Base-by-base conservation (phyloP, 1,140 invertebrate genomes). In the Wasmannia auropunctata region DNA sequence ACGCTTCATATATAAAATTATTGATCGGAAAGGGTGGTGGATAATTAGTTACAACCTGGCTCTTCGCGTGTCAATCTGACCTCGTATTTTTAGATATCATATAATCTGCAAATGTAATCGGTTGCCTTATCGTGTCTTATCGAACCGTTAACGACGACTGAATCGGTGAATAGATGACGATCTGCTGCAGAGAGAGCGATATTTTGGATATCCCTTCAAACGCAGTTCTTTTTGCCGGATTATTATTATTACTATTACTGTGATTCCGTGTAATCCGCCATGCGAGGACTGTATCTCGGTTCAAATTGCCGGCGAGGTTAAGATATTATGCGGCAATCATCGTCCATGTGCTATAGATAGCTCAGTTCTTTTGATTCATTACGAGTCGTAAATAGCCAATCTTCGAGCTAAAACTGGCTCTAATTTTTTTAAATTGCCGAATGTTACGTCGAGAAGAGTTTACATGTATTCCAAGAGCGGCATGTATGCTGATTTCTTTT, bases 61-160 rank as follows among this genome's bases (percentile, higher is more conserved):
- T 60, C 40, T 83, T 74, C 37, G 67, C 79, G 25, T 83, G 79
- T 74, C 51, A 60, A 83, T 74, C 34, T 80, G 63, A 80, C 63
- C 46, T 83, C 49, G 79, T 46, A 72, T 58, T 83, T 83, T 83
- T 69, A 80, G 22, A 43, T 74, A 54, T 72, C 65, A 34, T 72
- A 43, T 25, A 43, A 81, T 81, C 34, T 22, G n/a, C 14, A 10
- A 72, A 31, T 46, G 1, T 34, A 58, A 81, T 74, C 34, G 31
- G 31, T 46, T 74, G 37, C 0, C 25, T 70, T 58, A 56, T 80
- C 77, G 19, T 16, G 11, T 31, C 19, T 34, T 60, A 34, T 58
- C 16, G 22, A 16, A n/a, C 16, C n/a, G 37, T 22, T 28, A 77
- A 43, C 37, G 1, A 22, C n/a, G 22, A 22, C 56, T 3, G n/a